phyloP scores from a whole-genome alignment of 2,888 invertebrate species.

The Mechanitis messenoides region DNA sequence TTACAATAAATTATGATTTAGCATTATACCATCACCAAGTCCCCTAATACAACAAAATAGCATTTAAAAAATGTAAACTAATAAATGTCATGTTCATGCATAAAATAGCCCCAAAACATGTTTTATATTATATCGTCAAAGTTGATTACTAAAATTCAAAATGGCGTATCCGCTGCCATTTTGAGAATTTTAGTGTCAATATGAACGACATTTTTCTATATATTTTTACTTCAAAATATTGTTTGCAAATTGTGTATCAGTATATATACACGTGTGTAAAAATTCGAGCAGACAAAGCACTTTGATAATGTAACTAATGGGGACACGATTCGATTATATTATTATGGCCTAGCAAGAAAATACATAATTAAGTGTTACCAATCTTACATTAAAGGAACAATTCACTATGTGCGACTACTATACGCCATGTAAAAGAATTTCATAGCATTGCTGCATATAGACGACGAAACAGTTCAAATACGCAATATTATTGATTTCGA shows the following conservation, averaged over 20 bases:
- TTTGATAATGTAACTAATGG: constrained; percentile 46
- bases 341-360: constrained; percentile 65
- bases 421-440: constrained; percentile 74
- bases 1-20: constrained; percentile 16
- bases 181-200: constrained; percentile 30
- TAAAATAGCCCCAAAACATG: constrained; percentile 15
- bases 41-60: constrained; percentile 11
- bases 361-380: constrained; percentile 74
- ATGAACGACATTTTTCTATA: constrained; percentile 20
- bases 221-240: constrained; percentile 24
- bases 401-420: constrained; percentile 77
- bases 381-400: constrained; percentile 76
- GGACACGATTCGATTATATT: constrained; percentile 63
- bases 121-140: constrained; percentile 16
- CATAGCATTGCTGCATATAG: constrained; percentile 77
- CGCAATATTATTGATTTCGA: constrained; percentile 66
- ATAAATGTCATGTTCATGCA: constrained; percentile 22
- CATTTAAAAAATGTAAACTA: constrained; percentile 5
- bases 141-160: constrained; percentile 12
- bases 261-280: constrained; percentile 57
- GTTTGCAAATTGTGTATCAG: constrained; percentile 45
- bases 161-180: constrained; percentile 45
- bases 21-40: constrained; percentile 33
- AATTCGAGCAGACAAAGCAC: constrained; percentile 61
- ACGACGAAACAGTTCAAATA: constrained; percentile 67